A percentile compares a stretch with the other conserved stretches of the same genome.
phyloP scores from a whole-genome alignment of 2,888 invertebrate species.

The Eurytoma adleriae region DNA sequence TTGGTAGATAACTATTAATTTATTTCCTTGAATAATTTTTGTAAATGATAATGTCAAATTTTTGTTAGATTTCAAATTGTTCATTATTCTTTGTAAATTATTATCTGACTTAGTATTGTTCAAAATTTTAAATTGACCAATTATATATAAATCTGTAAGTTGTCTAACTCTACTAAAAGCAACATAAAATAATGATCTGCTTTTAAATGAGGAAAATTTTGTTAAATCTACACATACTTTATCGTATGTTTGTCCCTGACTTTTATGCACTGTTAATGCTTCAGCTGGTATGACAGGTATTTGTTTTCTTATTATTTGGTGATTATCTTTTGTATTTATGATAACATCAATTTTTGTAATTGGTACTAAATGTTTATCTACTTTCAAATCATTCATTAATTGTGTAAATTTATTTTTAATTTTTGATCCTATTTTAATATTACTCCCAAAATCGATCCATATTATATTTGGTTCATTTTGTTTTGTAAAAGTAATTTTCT shows the following conservation, averaged over 20 bases:
- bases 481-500: slow-evolving; percentile 14
- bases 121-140: slow-evolving; percentile 34
- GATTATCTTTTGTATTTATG: slow-evolving; percentile 40
- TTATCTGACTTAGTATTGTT: too few species aligned
- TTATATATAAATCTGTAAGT: slow-evolving; percentile 41
- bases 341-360: slow-evolving; percentile 22
- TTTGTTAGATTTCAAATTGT: too few species aligned
- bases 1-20: slow-evolving; percentile 47
- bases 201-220: background rate
- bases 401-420: slow-evolving; percentile 25
- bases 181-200: slow-evolving; percentile 17
- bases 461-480: slow-evolving; percentile 33
- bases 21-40: too few species aligned
- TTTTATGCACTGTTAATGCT: too few species aligned
- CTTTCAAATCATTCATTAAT: slow-evolving; percentile 29
- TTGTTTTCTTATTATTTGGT: slow-evolving; percentile 27
- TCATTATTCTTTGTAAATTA: too few species aligned
- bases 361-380: slow-evolving; percentile 33
- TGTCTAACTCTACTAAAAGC: too few species aligned
- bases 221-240: background rate
- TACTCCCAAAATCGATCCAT: slow-evolving; percentile 55
- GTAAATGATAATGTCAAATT: too few species aligned
- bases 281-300: too few species aligned
- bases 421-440: slow-evolving; percentile 46
- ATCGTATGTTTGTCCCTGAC: too few species aligned